These are phyloP conservation scores for Tholera decimalis DNA, from an alignment of 2,888 invertebrate genomes.

Conservation along the genomic window DNA sequence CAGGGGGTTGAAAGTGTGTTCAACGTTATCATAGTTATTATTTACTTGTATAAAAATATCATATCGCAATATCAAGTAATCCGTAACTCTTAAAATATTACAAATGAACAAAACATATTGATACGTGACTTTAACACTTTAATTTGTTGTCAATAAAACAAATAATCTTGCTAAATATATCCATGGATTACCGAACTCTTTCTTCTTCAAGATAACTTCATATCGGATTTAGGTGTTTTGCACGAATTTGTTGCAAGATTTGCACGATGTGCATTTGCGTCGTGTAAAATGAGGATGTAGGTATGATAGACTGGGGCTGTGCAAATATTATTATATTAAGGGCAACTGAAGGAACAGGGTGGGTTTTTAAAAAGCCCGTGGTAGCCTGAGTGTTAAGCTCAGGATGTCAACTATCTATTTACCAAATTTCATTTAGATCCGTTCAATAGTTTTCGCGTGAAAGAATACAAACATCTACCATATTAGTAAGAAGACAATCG, in stretches of 20 bases:
- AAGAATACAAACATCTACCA: too few relatives aligned
- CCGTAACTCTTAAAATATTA: not conserved
- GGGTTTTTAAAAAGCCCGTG: too few relatives aligned
- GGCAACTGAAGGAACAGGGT: too few relatives aligned
- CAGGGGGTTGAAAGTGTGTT: too few relatives aligned
- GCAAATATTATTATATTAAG: too few relatives aligned
- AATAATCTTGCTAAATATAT: slow-evolving; percentile 26
- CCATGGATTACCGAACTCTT: slow-evolving; percentile 19
- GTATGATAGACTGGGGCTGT: not conserved
- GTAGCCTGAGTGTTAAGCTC: too few relatives aligned
- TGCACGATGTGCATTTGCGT: not conserved
- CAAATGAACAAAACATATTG: slow-evolving; percentile 1
- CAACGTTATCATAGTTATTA: too few relatives aligned
- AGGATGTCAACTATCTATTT: too few relatives aligned
- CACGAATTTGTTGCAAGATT: not conserved
- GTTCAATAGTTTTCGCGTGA: too few relatives aligned
- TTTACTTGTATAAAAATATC: not conserved
- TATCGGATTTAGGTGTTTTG: slow-evolving; percentile 17
- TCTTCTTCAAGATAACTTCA: slow-evolving; percentile 28
- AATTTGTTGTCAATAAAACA: slow-evolving; percentile 6
- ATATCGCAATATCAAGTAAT: not conserved
- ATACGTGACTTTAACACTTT: not conserved
- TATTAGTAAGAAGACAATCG: too few relatives aligned
- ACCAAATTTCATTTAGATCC: too few relatives aligned
- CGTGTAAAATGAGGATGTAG: not conserved